A percentile compares a stretch with the other conserved stretches of the same genome.
phyloP scores from a whole-genome alignment of 2,113 vertebrate genomes.

The Emberiza fucata region DNA sequence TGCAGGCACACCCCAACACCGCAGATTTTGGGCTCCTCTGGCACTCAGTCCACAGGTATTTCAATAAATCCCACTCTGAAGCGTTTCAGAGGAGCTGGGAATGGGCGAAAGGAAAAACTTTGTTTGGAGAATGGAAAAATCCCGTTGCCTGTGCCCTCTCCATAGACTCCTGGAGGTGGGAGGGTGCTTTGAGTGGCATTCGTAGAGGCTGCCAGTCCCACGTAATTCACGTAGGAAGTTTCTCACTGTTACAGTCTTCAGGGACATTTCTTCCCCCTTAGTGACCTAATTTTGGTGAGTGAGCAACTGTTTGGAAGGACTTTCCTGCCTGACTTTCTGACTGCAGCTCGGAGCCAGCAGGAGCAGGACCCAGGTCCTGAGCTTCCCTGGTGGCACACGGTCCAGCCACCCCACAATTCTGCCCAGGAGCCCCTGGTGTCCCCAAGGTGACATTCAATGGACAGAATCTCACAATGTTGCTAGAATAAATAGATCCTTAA shows the following conservation, averaged over 20 bases:
- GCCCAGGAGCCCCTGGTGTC: not conserved
- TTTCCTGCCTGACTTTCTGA: not conserved
- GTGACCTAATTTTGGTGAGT: constrained; percentile 41
- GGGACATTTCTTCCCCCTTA: constrained; percentile 25
- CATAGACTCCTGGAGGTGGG: not conserved
- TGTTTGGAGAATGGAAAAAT: constrained; percentile 10
- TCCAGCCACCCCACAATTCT: not conserved
- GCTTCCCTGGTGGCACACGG: fast-evolving
- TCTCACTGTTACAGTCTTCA: constrained; percentile 7
- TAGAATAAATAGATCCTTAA: not conserved
- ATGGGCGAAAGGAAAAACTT: not conserved
- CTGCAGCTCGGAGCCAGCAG: not conserved
- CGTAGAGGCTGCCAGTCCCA: not conserved
- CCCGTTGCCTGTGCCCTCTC: not conserved
- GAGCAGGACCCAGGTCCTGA: not conserved
- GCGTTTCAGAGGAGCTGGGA: not conserved
- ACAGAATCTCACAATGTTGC: not conserved
- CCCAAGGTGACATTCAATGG: not conserved
- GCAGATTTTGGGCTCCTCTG: not conserved
- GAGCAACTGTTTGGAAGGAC: not conserved
- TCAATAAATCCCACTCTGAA: not conserved
- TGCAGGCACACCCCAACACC: not conserved
- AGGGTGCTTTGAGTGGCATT: constrained; percentile 26
- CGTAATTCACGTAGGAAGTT: constrained; percentile 23
- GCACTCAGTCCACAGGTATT: not conserved